phyloP scores from a whole-genome alignment of 2,888 invertebrate species.

The Autographa gamma region DNA sequence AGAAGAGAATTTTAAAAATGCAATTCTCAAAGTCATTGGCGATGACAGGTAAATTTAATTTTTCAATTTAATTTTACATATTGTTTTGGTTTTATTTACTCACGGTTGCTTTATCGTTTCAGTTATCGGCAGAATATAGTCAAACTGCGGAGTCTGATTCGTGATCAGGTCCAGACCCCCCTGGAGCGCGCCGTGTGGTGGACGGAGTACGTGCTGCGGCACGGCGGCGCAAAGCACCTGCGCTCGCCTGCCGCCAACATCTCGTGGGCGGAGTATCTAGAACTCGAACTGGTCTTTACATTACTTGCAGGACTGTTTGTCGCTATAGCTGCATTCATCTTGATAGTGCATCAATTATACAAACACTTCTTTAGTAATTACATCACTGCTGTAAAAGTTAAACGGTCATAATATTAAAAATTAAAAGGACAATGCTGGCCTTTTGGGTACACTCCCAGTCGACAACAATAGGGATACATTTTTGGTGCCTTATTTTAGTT shows the following conservation, averaged over 20 bases:
- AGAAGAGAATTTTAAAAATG: conserved; percentile 57
- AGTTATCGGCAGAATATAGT: conserved; percentile 46
- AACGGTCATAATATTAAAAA: too few species aligned
- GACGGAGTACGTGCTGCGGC: conserved; percentile 81
- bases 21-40: conserved; percentile 58
- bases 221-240: conserved; percentile 76
- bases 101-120: not conserved
- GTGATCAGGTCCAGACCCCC: conserved; percentile 49
- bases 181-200: conserved; percentile 80
- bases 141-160: conserved; percentile 29
- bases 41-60: conserved; percentile 56
- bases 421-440: too few species aligned
- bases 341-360: conserved; percentile 5
- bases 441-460: too few species aligned
- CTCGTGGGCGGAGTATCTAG: conserved; percentile 58
- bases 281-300: conserved; percentile 57
- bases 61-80: too few species aligned
- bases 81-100: too few species aligned
- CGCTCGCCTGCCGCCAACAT: conserved; percentile 71
- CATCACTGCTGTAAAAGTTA: not conserved
- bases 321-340: not conserved
- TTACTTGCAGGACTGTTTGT: conserved; percentile 12
- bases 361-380: not conserved
- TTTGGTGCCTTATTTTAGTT: too few species aligned
- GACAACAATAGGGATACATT: too few species aligned